Evolutionary conservation across 2,113 vertebrate genomes (phyloP).

Genomic region (Ictidomys tridecemlineatus): DNA sequence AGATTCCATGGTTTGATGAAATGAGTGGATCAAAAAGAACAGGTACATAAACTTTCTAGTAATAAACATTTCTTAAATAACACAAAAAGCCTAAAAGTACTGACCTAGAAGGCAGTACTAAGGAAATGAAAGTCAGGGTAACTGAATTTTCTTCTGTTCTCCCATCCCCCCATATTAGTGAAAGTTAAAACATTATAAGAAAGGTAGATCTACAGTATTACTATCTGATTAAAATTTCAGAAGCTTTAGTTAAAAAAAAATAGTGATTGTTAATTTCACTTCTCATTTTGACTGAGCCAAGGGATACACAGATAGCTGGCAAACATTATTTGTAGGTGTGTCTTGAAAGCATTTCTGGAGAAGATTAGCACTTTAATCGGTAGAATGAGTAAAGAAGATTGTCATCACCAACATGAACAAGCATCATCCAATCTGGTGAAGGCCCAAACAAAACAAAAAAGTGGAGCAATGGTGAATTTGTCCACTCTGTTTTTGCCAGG

Average conservation of each 20-base stretch:
- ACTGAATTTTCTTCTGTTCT: not conserved
- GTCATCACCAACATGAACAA: not conserved
- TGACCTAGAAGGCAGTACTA: not conserved
- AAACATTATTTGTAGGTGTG: not conserved
- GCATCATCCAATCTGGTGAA: not conserved
- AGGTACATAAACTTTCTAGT: not conserved
- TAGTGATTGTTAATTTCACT: not conserved
- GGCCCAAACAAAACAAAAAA: not conserved
- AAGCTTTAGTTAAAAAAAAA: conserved; percentile 40
- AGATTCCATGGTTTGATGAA: not conserved
- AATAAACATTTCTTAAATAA: not conserved
- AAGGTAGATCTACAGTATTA: not conserved
- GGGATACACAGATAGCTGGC: not conserved
- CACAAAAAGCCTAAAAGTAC: not conserved
- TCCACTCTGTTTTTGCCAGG: not conserved
- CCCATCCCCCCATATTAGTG: not conserved
- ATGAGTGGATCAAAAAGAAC: not conserved
- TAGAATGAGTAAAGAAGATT: not conserved
- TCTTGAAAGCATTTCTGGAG: not conserved
- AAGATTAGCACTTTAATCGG: not conserved
- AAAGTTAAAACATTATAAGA: not conserved
- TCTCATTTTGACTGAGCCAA: not conserved
- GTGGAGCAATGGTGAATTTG: not conserved
- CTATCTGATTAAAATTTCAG: conserved; percentile 45
- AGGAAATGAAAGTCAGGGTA: not conserved